Evolutionary conservation across 2,888 invertebrate species (phyloP), one percentile per base, ranked within the genome.

Genomic region (Drosophila greeni): DNA sequence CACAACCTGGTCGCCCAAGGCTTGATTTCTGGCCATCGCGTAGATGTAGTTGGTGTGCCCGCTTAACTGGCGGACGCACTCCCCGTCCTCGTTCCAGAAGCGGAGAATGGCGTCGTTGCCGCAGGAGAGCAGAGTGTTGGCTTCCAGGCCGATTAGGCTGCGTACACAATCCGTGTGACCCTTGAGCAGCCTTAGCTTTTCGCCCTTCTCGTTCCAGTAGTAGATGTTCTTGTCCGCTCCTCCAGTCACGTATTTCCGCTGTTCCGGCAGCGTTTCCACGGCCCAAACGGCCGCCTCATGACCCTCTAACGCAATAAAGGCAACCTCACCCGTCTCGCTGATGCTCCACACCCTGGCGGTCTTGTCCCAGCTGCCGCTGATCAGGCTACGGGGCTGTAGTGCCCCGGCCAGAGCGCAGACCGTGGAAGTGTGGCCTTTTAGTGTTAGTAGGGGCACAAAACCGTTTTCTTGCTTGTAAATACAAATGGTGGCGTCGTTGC

Each of bases 91-190:
- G 5, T 93, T 92, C 99, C 99, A 99, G 54, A 93, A 91, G 73
- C 94, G 92, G 43, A 99, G 91, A 0, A 94, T 92, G 0, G 96
- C 95, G 90, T 99, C 99, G 89, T 99, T 99, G 26, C 96, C 93
- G 85, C 95, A 96, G 47, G 97, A 97, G 1, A 98, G 89, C 88
- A 99, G 95, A 42, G 93, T 92, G 37, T 92, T 91, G n/a, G 91
- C 87, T 55, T 92, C 92, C 9, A 96, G 89, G 2, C 93, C 91
- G 1, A 93, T 91, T 31, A 99, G 86, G 24, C 92, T 94, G 85
- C 99, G 91, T 0, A 99, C 96, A 89, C 97, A 97, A 86, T 99
- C 99, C 2, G 93, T 94, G 87, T 99, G 99, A 6, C 97, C 95
- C 88, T 90, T 92, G 36, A 95, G 90, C 55, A 92, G 91, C 58